phyloP scores from a whole-genome alignment of 1,140 invertebrate species.

The Zaprionus capensis region DNA sequence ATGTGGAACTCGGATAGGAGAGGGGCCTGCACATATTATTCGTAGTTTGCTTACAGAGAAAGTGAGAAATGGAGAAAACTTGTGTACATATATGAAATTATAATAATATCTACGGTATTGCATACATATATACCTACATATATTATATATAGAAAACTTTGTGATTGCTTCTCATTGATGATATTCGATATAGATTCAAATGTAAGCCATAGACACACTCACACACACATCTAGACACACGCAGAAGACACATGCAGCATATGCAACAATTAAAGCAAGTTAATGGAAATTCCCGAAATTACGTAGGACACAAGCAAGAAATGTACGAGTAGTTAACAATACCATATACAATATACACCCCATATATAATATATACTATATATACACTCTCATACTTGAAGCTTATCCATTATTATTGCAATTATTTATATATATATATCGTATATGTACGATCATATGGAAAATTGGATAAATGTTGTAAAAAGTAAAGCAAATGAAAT shows the following conservation, averaged over 20 bases:
- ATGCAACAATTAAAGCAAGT: constrained; percentile 6
- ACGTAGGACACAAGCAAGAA: constrained; percentile 37
- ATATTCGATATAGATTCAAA: constrained; percentile 48
- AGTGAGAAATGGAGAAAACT: background rate
- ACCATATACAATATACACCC: constrained; percentile 23
- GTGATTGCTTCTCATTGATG: constrained; percentile 77
- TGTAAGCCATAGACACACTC: constrained; percentile 28
- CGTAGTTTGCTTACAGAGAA: constrained; percentile 1
- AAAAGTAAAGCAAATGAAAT: constrained; percentile 35
- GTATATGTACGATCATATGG: constrained; percentile 28
- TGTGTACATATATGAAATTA: constrained; percentile 57
- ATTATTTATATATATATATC: constrained; percentile 18
- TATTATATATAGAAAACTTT: constrained; percentile 63
- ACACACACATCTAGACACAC: constrained; percentile 15
- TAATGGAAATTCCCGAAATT: constrained; percentile 38
- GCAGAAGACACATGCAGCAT: constrained; percentile 2
- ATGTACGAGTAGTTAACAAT: constrained; percentile 52
- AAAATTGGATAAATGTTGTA: constrained; percentile 72
- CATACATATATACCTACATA: constrained; percentile 32
- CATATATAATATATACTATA: constrained; percentile 3
- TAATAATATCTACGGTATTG: constrained; percentile 20
- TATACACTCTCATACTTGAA: constrained; percentile 8
- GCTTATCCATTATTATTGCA: constrained; percentile 31
- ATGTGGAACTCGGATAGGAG: background rate
- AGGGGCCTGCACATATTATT: background rate